Evolutionary conservation across 2,888 invertebrate genomes (phyloP), one percentile per base, ranked within the genome.

Genomic region (Mimumesa dahlbomi): DNA sequence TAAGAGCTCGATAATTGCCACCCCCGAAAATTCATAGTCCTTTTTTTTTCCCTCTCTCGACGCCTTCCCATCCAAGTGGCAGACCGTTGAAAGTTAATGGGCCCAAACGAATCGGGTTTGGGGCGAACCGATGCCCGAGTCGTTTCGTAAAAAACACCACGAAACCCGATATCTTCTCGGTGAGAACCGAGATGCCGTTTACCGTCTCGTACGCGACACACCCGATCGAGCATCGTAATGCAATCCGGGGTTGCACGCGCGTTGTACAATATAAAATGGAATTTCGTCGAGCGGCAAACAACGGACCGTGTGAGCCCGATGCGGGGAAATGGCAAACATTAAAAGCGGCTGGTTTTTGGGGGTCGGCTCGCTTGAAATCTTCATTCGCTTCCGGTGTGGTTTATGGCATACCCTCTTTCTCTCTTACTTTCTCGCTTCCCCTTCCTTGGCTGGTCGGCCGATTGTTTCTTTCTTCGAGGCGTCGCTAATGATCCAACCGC

Each of bases 311-410:
- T n/a, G n/a, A n/a, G 13, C 2, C 22, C 5, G 5, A n/a, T 18
- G 13, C 42, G 53, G 50, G 42, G 58, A 70, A 77, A 70, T 75
- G 67, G 75, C 72, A 75, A 72, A 73, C 73, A 73, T 52, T 36
- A 38, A 46, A 53, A 18, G 46, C 36, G 21, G 48, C 40, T 54
- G 14, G 19, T 56, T 18, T n/a, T 14, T 21, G 62, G 45, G 22
- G 21, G n/a, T n/a, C n/a, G n/a, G n/a, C n/a, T n/a, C n/a, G n/a
- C n/a, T n/a, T n/a, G n/a, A n/a, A n/a, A n/a, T n/a, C n/a, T n/a
- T n/a, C n/a, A 9, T 34, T 42, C 49, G 56, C 70, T 82, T 80
- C 79, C 80, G 75, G 82, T 53, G 58, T 50, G 69, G 68, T 80
- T 82, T 82, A 77, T 68, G 71, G 53, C 74, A 66, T 57, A 63